Conservation (phyloP, 2,797 vertebrate species). For the Bovichtus variegatus region DNA sequence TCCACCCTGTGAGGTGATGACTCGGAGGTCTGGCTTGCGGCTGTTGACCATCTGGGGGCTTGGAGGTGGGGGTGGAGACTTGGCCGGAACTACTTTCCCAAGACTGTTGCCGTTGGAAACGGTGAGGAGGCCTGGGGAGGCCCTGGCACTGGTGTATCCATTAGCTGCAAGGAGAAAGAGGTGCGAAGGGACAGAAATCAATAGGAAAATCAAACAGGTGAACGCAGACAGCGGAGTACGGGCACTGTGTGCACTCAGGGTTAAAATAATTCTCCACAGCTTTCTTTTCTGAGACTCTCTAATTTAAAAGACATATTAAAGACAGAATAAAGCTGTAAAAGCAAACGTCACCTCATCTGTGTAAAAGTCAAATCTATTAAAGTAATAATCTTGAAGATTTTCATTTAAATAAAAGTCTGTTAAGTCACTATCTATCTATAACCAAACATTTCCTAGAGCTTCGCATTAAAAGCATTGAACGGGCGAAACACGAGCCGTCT, state of each 20-base stretch:
- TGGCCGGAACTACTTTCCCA: constrained; percentile 94
- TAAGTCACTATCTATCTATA: too few species aligned
- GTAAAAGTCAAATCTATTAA: too few species aligned
- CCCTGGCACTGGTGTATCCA: constrained; percentile 95
- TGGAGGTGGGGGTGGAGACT: constrained; percentile 90
- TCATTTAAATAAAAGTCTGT: too few species aligned
- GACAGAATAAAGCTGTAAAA: constrained; percentile 15
- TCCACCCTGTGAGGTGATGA: constrained; percentile 97
- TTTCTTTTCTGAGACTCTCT: constrained; percentile 19
- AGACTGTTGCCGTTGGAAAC: constrained; percentile 96
- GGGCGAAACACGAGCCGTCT: too few species aligned
- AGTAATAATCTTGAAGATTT: too few species aligned
- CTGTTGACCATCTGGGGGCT: constrained; percentile 89
- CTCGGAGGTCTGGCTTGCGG: constrained; percentile 97
- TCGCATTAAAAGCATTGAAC: too few species aligned
- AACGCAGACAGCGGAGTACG: constrained; percentile 46
- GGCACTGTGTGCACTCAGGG: constrained; percentile 10
- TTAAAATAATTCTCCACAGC: constrained; percentile 42
- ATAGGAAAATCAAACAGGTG: constrained; percentile 75
- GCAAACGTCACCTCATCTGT: not conserved
- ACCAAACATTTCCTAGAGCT: too few species aligned
- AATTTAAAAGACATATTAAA: constrained; percentile 24
- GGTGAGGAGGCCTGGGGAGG: constrained; percentile 95
- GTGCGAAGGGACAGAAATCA: constrained; percentile 68
- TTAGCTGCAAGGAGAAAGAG: constrained; percentile 87